Base-by-base conservation (phyloP, 1,140 invertebrate species). In the Drosophila nigromelanica region DNA sequence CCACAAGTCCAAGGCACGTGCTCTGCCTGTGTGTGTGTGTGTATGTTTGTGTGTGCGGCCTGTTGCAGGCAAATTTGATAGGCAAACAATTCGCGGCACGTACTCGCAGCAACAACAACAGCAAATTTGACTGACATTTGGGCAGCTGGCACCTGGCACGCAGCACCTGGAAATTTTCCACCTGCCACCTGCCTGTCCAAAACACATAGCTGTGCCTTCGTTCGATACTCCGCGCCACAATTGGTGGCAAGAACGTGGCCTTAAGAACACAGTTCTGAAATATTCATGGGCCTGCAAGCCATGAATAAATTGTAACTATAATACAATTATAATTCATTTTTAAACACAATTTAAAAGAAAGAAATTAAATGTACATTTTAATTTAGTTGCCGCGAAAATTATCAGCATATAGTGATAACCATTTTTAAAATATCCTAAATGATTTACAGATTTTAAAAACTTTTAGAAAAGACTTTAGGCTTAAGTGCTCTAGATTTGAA, bases 1-100 rank as follows among this genome's bases (percentile, higher is more conserved):
- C 27, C 27, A 27, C 27, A 6, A 39, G 15, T 45, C 37, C 47
- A 15, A 42, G 66, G 52, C 78, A 81, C 80, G 62, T 83, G 67
- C 63, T 83, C 67, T 59, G 45, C 15, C 21, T 3, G 8, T 0
- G 42, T 54, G 12, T 47, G 11, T 15, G 12, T 40, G 5, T 40
- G 12, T 47, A 6, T 15, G 12, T 40, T 14, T 8, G 6, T 24
- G 11, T 14, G 45, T 21, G 6, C 35, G 67, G 58, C 43, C 50
- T 63, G 66, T 74, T 69, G 72, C 72, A 82, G 71, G 52, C 72
- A 71, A 83, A 83, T 79, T 78, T 66, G 61, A 68, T 87, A 72
- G 76, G 56, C 78, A 89, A 82, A 89, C 82, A 89, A 82, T 76
- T 60, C 73, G 73, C 70, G 66, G 82, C 81, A 85, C 81, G 80